Conservation (phyloP, 2,888 invertebrate species). For the Platypus cylindrus region DNA sequence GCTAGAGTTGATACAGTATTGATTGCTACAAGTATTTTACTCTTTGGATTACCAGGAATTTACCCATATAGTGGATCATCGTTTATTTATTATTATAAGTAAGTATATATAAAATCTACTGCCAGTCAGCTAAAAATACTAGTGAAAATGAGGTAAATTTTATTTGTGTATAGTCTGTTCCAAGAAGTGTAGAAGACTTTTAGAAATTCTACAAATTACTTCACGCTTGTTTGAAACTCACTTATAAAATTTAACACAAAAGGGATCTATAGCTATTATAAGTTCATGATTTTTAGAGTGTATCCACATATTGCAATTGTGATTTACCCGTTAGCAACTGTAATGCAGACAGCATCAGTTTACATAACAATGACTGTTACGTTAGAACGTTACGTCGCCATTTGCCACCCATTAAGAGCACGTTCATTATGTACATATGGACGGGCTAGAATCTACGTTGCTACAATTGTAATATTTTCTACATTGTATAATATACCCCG, state of each 20-base stretch:
- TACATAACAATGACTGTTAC: conserved; percentile 86
- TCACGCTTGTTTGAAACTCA: too few relatives aligned
- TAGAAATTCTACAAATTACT: too few relatives aligned
- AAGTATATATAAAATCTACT: too few relatives aligned
- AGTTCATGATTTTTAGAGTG: conserved; percentile 60
- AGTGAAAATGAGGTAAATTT: too few relatives aligned
- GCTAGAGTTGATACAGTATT: conserved; percentile 89
- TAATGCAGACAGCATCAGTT: conserved; percentile 86
- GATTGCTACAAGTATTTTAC: conserved; percentile 70
- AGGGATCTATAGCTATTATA: too few relatives aligned
- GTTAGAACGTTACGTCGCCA: conserved; percentile 87
- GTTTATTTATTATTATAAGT: conserved; percentile 58
- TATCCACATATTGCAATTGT: conserved; percentile 71
- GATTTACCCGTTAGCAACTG: conserved; percentile 72
- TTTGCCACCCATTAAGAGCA: conserved; percentile 80
- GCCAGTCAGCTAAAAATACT: too few relatives aligned
- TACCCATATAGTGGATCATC: conserved; percentile 69
- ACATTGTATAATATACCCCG: conserved; percentile 76
- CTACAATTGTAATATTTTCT: conserved; percentile 68
- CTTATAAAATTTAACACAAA: too few relatives aligned
- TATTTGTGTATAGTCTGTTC: too few relatives aligned
- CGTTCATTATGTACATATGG: conserved; percentile 84
- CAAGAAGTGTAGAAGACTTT: too few relatives aligned
- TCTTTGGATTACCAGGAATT: conserved; percentile 79
- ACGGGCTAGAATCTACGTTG: conserved; percentile 72